Evolutionary conservation across 30 jellyfish, hydroid and myxozoan species (phyloP).

Genomic region (Hydractinia symbiolongicarpus): DNA sequence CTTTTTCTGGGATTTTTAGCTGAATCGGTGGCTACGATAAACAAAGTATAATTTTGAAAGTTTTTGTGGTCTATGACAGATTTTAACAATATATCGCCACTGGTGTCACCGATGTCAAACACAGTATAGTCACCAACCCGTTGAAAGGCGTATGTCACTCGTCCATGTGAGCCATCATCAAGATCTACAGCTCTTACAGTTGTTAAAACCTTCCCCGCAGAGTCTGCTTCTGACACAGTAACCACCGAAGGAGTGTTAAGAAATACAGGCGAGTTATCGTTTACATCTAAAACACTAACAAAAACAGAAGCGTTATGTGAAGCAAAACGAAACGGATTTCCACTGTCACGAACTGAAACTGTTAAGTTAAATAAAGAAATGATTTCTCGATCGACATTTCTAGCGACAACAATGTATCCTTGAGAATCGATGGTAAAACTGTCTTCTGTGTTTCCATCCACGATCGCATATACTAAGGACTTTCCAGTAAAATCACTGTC

Average conservation of each 20-base stretch:
- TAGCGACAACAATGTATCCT: slow-evolving; percentile 3
- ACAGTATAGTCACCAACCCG: slow-evolving; percentile 25
- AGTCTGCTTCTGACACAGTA: slow-evolving; percentile 26
- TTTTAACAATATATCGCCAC: slow-evolving; percentile 39
- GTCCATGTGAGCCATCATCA: slow-evolving; percentile 53
- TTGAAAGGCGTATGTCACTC: slow-evolving; percentile 36
- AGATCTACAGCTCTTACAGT: slow-evolving; percentile 42
- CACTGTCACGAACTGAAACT: slow-evolving; percentile 15
- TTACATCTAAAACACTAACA: slow-evolving; percentile 4
- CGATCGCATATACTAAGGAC: not conserved
- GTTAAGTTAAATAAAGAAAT: not conserved
- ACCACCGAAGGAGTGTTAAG: slow-evolving; percentile 6
- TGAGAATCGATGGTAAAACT: not conserved
- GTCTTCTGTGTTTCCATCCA: not conserved
- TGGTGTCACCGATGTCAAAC: slow-evolving; percentile 21
- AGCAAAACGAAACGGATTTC: not conserved
- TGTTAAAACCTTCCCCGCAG: slow-evolving; percentile 38
- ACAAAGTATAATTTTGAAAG: slow-evolving; percentile 11
- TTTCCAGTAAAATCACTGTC: not conserved
- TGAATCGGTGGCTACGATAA: slow-evolving; percentile 41
- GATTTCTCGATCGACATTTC: slow-evolving; percentile 10
- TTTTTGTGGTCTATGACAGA: slow-evolving; percentile 38
- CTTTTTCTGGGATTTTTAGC: slow-evolving; percentile 28
- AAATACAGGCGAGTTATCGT: slow-evolving; percentile 24
- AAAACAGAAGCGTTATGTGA: not conserved